Evolutionary conservation across 2,888 invertebrate genomes (phyloP), one percentile per base, ranked within the genome.

Genomic region (Eupithecia exiguata): DNA sequence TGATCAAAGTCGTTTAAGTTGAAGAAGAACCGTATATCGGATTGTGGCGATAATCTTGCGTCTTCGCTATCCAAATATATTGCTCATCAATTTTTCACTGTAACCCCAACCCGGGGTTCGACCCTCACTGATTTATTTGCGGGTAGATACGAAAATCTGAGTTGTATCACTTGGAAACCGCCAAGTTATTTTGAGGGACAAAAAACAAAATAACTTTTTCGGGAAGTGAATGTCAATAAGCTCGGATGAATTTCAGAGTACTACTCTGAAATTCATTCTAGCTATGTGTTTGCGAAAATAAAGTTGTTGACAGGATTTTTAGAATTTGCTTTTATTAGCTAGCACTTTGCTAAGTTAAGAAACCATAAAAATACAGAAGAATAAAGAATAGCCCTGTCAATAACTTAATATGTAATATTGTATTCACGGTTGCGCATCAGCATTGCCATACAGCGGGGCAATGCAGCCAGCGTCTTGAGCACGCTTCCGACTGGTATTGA

Each of bases 71-170:
- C 70, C 62, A 71, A 74, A 80, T 74, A 76, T 70, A 79, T 75
- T 69, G 76, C 75, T 76, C 73, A 76, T 80, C 74, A 74, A 77
- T 80, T 75, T 80, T 78, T 78, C 74, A 78, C 76, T 72, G 75
- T 69, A 76, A 76, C 76, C 70, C 40, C 74, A 66, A 77, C 70
- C 74, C 66, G 58, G 63, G 66, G 65, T 71, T 72, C 75, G 76
- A 77, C 78, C 77, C 71, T 69, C 69, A 38, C 72, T 73, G 72
- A 76, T 76, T 74, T 79, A 75, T 79, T 76, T 70, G 71, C 65
- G 35, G 71, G 40, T 43, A n/a, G 62, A 72, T 49, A 69, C 69
- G 63, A 63, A 74, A 53, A 69, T 70, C 69, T 62, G 69, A 14
- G 40, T 66, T 65, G 63, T 21, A 65, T 66, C 40, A 66, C 21